phyloP scores from a whole-genome alignment of 2,113 vertebrate species.

The Sinocyclocheilus grahami region DNA sequence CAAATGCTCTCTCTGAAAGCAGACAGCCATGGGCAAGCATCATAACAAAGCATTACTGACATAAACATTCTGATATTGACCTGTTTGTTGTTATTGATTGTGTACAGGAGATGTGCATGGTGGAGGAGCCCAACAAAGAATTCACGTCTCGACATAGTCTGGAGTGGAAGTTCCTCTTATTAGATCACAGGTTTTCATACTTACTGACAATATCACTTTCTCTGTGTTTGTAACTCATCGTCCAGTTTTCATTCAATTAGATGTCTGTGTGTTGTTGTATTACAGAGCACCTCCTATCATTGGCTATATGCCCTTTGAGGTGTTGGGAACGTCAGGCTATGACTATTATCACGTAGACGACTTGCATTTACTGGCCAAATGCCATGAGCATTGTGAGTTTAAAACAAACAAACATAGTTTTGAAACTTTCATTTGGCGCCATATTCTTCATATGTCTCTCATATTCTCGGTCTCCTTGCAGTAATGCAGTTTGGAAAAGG shows the following conservation, averaged over 20 bases:
- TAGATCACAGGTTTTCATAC: slow-evolving; percentile 90
- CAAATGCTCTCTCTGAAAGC: neutral
- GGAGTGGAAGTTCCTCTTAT: slow-evolving; percentile 98
- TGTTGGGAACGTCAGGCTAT: slow-evolving; percentile 96
- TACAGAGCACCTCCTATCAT: slow-evolving; percentile 96
- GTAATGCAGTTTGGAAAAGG: slow-evolving; percentile 99
- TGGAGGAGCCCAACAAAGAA: slow-evolving; percentile 95
- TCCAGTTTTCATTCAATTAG: slow-evolving; percentile 67
- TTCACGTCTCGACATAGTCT: slow-evolving; percentile 98
- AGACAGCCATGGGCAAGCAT: neutral
- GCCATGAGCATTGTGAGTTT: slow-evolving; percentile 95
- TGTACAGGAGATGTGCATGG: slow-evolving; percentile 93
- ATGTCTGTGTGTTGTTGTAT: neutral
- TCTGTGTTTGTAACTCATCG: slow-evolving; percentile 63
- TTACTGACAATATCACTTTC: neutral
- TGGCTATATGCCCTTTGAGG: slow-evolving; percentile 98
- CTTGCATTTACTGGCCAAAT: slow-evolving; percentile 95
- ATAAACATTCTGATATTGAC: neutral
- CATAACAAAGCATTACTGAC: neutral
- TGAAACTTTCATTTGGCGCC: neutral
- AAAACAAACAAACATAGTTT: slow-evolving; percentile 66
- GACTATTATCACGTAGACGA: slow-evolving; percentile 99
- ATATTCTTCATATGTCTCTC: neutral
- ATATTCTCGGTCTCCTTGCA: slow-evolving; percentile 57
- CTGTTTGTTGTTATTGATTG: slow-evolving; percentile 2